Evolutionary conservation across 2,888 invertebrate species (phyloP), one percentile per base, ranked within the genome.

Genomic region (Lymantria dispar): DNA sequence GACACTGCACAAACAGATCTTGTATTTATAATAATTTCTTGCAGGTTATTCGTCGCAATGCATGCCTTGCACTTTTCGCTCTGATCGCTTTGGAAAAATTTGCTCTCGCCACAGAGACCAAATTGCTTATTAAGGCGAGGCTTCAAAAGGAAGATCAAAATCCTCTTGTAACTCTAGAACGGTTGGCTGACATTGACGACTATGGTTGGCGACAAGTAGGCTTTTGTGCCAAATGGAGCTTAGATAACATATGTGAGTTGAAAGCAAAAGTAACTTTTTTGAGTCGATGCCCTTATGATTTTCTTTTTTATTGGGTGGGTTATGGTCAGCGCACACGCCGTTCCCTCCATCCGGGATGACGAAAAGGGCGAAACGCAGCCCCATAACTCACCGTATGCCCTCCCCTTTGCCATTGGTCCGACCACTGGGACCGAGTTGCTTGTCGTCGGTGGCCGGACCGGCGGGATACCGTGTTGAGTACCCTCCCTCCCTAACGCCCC

Each of bases 1-100:
- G 22, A 22, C 5, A 22, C 22, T 22, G 22, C 22, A 22, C 22
- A 5, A 5, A 22, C 22, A 5, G 5, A 22, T 22, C 2, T 22
- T 22, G 22, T 22, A 22, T 22, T 22, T 22, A 22, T 22, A 22
- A 22, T 22, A 22, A 22, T 22, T 43, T 22, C 1, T 9, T 14
- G 12, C 63, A 86, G 87, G 58, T 64, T 12, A 62, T 54, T 0
- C 64, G 76, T 55, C 92, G 93, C 43, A 94, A 96, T 73, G 94
- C 96, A 12, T 93, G 95, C 71, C 94, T 98, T 50, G 95, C 96
- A 48, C 88, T 98, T 49, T 96, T 96, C 86, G 96, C 98, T 31
- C 83, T 98, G 58, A 95, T 98, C 72, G 97, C 98, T 15, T 84
- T 98, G 71, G 98, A 98, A 83, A 98, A 98, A 80, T 98, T 98